phyloP scores from a whole-genome alignment of 2,113 vertebrate genomes.

The Thalassarche chlororhynchos region DNA sequence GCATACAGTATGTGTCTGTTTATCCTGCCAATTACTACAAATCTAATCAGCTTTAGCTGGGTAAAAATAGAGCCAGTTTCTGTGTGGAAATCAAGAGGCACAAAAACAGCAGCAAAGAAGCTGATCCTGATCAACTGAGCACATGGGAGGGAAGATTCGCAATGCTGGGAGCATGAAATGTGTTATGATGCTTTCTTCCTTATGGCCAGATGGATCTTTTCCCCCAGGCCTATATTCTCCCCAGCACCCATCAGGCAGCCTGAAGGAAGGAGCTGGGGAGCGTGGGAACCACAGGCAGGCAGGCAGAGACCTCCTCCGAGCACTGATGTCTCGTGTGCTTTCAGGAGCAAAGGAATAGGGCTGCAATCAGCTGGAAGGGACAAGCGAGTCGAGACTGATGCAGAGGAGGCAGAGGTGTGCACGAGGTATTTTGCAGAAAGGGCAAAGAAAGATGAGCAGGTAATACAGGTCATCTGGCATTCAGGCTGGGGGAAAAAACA shows the following conservation, averaged over 20 bases:
- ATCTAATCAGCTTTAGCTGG: conserved; percentile 61
- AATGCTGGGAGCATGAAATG: background rate
- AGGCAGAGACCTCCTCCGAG: conserved; percentile 24
- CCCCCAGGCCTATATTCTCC: background rate
- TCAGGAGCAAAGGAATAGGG: background rate
- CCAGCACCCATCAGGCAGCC: background rate
- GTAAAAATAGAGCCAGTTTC: conserved; percentile 67
- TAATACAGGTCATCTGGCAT: background rate
- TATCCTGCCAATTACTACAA: conserved; percentile 66
- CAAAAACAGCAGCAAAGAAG: conserved; percentile 46
- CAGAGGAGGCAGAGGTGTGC: background rate
- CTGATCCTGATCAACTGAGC: conserved; percentile 37
- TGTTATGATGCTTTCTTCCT: background rate
- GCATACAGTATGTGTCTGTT: conserved; percentile 38
- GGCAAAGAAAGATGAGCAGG: background rate
- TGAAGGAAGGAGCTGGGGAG: background rate
- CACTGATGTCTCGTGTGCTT: background rate
- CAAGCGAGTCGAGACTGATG: rapidly evolving
- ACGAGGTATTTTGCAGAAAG: background rate
- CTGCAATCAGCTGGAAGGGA: background rate
- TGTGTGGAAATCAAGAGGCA: conserved; percentile 41
- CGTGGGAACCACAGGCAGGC: background rate
- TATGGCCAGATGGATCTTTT: background rate
- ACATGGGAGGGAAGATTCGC: background rate
- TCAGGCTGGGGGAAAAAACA: background rate